Percentiles rank a stretch among this genome's conserved stretches.
These are phyloP conservation scores for Xanthia icteritia DNA, from an alignment of 2,888 invertebrate genomes.

Conservation along the genomic window DNA sequence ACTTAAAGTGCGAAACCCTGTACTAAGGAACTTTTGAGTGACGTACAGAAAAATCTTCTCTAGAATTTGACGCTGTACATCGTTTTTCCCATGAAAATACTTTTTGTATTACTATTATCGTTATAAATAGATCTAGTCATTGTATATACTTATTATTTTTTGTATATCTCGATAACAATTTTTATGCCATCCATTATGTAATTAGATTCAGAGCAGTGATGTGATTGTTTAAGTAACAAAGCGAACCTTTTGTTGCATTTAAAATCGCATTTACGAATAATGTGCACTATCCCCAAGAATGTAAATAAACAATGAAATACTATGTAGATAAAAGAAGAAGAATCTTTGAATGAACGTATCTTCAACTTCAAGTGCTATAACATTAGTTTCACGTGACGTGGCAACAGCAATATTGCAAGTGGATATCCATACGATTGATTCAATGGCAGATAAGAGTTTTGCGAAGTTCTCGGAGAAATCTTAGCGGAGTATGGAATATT, in stretches of 20 bases:
- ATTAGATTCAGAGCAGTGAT: conserved; percentile 41
- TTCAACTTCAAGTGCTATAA: conserved; percentile 10
- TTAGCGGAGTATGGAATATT: conserved; percentile 80
- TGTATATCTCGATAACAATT: conserved; percentile 55
- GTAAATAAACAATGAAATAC: conserved; percentile 48
- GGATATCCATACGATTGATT: conserved; percentile 55
- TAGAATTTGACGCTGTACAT: conserved; percentile 42
- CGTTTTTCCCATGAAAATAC: conserved; percentile 42
- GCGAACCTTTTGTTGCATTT: conserved; percentile 24
- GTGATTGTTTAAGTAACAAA: conserved; percentile 34
- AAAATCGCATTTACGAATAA: conserved; percentile 23
- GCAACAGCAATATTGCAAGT: conserved; percentile 44
- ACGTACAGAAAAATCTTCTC: conserved; percentile 56
- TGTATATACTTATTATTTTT: conserved; percentile 61
- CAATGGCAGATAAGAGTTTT: conserved; percentile 68
- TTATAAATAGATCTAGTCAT: conserved; percentile 58
- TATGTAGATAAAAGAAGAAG: conserved; percentile 25
- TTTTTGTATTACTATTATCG: conserved; percentile 43
- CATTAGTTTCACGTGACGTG: conserved; percentile 30
- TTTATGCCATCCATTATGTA: conserved; percentile 65
- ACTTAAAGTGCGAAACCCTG: conserved; percentile 70
- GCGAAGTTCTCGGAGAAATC: conserved; percentile 72
- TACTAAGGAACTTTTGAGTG: conserved; percentile 64
- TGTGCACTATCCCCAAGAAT: conserved; percentile 24
- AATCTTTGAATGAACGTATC: conserved; percentile 32